A percentile compares a stretch with the other conserved stretches of the same genome.
These are phyloP conservation scores for Aphyosemion australe DNA, from an alignment of 2,113 vertebrate genomes.

Conservation along the genomic window DNA sequence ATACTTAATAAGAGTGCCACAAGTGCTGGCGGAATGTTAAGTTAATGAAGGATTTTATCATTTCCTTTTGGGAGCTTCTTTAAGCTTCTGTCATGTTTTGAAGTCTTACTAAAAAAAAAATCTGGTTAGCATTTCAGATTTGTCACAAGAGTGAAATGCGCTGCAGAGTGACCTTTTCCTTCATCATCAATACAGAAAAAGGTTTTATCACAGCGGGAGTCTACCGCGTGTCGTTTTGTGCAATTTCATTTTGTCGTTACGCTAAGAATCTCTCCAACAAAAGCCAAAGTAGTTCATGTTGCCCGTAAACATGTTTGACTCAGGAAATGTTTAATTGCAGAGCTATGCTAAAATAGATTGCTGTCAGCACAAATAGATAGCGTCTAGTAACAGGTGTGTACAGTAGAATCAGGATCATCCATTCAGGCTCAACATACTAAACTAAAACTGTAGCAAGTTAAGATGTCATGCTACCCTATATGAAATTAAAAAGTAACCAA, in stretches of 20 bases:
- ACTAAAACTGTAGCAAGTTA: no score
- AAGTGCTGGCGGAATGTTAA: conserved; percentile 17
- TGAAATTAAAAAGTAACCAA: no score
- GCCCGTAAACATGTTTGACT: background rate
- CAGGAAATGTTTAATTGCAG: background rate
- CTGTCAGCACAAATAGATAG: background rate
- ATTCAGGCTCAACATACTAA: no score
- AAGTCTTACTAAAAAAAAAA: conserved; percentile 22
- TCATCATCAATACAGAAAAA: background rate
- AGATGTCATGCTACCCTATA: no score
- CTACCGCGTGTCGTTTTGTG: background rate
- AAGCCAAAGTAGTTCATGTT: background rate
- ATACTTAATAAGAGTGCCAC: conserved; percentile 15
- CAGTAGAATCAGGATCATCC: background rate
- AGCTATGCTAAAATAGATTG: background rate
- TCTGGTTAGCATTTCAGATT: conserved; percentile 13
- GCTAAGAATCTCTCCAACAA: fast-evolving
- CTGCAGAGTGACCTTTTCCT: conserved; percentile 1
- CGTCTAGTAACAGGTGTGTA: background rate
- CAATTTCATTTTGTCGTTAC: conserved; percentile 12
- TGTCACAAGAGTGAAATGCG: background rate
- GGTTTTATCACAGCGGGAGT: background rate
- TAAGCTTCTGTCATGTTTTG: conserved; percentile 5
- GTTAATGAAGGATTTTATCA: conserved; percentile 27
- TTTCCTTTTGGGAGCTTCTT: conserved; percentile 12